Evolutionary conservation across 2,113 vertebrate species (phyloP), one percentile per base, ranked within the genome.

Genomic region (Dascyllus trimaculatus): DNA sequence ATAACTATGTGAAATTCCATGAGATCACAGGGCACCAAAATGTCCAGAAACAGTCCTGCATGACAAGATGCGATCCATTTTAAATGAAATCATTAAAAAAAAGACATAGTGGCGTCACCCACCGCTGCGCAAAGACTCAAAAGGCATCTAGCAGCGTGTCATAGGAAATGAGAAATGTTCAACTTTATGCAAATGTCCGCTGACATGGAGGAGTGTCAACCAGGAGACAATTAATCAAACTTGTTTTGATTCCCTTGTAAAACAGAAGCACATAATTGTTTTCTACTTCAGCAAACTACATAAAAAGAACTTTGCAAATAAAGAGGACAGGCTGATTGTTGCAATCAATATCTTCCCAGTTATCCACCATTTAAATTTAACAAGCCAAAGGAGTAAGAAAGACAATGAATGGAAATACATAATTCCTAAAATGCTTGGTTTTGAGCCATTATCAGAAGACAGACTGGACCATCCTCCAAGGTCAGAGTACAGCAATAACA

Each of bases 221-320:
- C 35, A 4, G 1, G 22, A 56, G 17, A 45, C 21, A 69, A 40
- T 38, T 51, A 18, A 51, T 67, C 64, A 67, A 67, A 67, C n/a
- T 26, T 43, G 18, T 56, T 69, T 25, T 43, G 64, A 40, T 38
- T 6, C 26, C 25, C 6, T 67, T n/a, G 40, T 53, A 19, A 53
- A 22, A 53, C n/a, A 51, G 19, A 51, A 32, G 61, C 18, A 53
- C 32, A 11, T 54, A 25, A 26, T 69, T 56, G 22, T 25, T 7
- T 69, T 45, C 32, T 14, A n/a, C 22, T 26, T 18, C 52, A 40
- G 21, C 24, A 40, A 26, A 26, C 66, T 40, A 19, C 4, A 7
- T 13, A 43, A 43, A n/a, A 58, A 35, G 6, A n/a, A 26, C 14
- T 15, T 18, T 14, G 24, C 29, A 26, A 26, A 56, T n/a, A 49